Percentiles rank a stretch among this genome's conserved stretches.
These are phyloP conservation scores for Capra hircus DNA, from an alignment of 2,113 vertebrate genomes.

Conservation along the genomic window DNA sequence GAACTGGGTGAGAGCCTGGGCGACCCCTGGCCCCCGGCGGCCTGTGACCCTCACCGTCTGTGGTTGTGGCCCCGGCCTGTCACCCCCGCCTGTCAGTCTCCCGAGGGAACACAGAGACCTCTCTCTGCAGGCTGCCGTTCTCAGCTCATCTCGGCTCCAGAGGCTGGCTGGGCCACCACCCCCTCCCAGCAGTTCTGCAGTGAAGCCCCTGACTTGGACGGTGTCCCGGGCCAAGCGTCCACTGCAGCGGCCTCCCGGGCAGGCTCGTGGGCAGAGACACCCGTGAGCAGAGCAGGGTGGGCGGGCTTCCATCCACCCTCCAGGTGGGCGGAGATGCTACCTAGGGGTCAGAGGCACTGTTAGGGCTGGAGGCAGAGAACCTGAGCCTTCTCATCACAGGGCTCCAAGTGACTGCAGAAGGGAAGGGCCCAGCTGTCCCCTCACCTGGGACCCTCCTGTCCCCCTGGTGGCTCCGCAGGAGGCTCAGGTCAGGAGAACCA, in stretches of 20 bases:
- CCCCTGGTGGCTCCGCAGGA: background rate
- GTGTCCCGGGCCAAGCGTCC: accelerated
- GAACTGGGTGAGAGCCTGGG: background rate
- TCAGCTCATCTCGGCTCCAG: background rate
- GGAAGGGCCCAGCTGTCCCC: too few relatives aligned
- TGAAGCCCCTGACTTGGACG: background rate
- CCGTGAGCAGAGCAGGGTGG: background rate
- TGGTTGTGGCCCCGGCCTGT: background rate
- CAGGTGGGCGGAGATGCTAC: too few relatives aligned
- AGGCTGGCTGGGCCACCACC: background rate
- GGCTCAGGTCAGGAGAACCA: background rate
- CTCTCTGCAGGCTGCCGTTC: background rate
- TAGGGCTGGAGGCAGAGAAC: background rate
- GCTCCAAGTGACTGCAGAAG: accelerated
- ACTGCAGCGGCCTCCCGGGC: accelerated
- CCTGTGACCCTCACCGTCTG: accelerated
- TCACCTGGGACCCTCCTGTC: accelerated
- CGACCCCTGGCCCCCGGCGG: accelerated
- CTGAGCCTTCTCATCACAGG: background rate
- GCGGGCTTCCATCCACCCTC: too few relatives aligned
- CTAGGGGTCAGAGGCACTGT: background rate
- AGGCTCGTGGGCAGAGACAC: background rate
- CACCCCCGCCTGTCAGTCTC: background rate
- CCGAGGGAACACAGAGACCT: background rate
- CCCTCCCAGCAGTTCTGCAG: background rate